Evolutionary conservation across 2,797 vertebrate species (phyloP).

Genomic region (Hyperoplus immaculatus): DNA sequence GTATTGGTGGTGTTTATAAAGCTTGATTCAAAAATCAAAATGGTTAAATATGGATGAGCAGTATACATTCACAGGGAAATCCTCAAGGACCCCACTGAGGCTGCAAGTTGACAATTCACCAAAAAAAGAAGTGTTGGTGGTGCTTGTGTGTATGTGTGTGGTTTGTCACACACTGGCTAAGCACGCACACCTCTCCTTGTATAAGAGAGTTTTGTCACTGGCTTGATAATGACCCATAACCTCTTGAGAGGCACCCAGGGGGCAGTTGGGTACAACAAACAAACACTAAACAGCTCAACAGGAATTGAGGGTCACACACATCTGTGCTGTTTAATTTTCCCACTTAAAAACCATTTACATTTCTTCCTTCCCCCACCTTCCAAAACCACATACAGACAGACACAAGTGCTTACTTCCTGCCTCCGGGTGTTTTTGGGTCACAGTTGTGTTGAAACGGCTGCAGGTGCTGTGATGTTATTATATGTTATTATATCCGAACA

Average conservation of each 20-base stretch:
- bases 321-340: constrained; percentile 56
- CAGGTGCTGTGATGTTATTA: neutral
- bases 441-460: neutral
- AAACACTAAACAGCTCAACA: constrained; percentile 80
- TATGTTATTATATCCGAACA: neutral
- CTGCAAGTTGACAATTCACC: neutral
- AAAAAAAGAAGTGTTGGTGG: constrained; percentile 1
- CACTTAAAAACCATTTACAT: constrained; percentile 68
- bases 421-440: neutral
- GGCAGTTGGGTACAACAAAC: constrained; percentile 73
- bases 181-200: constrained; percentile 58
- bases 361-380: constrained; percentile 23
- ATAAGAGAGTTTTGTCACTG: constrained; percentile 68
- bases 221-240: constrained; percentile 81
- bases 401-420: constrained; percentile 12
- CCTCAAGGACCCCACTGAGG: neutral
- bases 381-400: constrained; percentile 9
- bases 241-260: constrained; percentile 62
- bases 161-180: constrained; percentile 61
- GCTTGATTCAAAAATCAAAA: neutral
- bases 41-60: neutral
- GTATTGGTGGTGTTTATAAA: neutral
- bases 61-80: neutral
- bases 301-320: constrained; percentile 57
- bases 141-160: constrained; percentile 45